Evolutionary conservation across 2,113 vertebrate species (phyloP), one percentile per base, ranked within the genome.

Genomic region (Sceloporus undulatus): DNA sequence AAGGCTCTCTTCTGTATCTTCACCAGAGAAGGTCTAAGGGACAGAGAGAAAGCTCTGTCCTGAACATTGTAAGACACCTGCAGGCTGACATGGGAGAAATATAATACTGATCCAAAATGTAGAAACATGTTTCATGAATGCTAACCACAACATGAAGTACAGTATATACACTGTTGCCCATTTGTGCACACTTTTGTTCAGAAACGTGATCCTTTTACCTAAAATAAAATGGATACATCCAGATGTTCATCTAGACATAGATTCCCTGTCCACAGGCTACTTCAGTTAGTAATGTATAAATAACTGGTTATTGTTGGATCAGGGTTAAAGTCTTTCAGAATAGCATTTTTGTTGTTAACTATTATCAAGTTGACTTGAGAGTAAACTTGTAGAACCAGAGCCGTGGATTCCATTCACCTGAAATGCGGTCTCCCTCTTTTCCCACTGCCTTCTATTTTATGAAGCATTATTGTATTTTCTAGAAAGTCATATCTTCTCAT

Each of bases 121-220:
- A 52, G 54, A 27, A 73, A 27, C 19, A 38, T 62, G 25, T 81
- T 73, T 74, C 68, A 71, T 91, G 77, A 82, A 73, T 54, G n/a
- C 52, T 85, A 9, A 86, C 68, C 48, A 42, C 48, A 10, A 9
- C 18, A 48, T 54, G 1, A 8, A 1, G 18, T 23, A 34, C 5
- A 1, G 18, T 23, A 34, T 10, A 1, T 16, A 21, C 34, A 2
- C 54, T 21, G 1, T 8, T 40, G 4, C 23, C 18, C 11, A 62
- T 75, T 42, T 82, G 74, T 77, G 42, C 4, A 75, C 16, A 29
- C 52, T 40, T 82, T 62, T 74, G 25, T 59, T 34, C 27, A 65
- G 9, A 62, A 75, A n/a, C 23, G 16, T 25, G 25, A 59, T 21
- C 76, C 16, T 27, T 62, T 74, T 84, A 73, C 13, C 52, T 87